phyloP scores from a whole-genome alignment of 2,888 invertebrate species.

The Lathronympha strigana region DNA sequence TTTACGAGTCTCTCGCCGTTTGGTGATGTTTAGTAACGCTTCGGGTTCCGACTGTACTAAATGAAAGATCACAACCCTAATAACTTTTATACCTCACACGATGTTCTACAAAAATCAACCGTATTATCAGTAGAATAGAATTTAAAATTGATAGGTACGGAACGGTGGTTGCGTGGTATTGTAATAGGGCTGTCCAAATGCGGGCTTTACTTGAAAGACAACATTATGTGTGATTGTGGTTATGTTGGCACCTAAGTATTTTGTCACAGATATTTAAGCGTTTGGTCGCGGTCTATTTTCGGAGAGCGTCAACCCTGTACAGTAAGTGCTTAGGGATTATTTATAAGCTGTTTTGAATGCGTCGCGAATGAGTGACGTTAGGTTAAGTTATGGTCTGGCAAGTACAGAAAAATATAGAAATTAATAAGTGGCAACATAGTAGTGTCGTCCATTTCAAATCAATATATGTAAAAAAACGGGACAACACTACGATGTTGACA shows the following conservation, averaged over 20 bases:
- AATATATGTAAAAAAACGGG: too few species aligned
- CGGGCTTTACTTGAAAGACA: slow-evolving; percentile 41
- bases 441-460: too few species aligned
- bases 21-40: slow-evolving; percentile 41
- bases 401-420: too few species aligned
- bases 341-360: slow-evolving; percentile 17
- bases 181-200: slow-evolving; percentile 8
- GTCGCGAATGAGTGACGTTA: slow-evolving; percentile 2
- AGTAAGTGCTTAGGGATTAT: slow-evolving; percentile 20
- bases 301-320: slow-evolving; percentile 17
- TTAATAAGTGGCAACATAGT: too few species aligned
- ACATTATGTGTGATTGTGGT: slow-evolving; percentile 41
- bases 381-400: not conserved
- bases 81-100: not conserved
- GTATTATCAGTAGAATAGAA: not conserved
- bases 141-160: not conserved
- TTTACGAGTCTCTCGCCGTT: slow-evolving; percentile 39
- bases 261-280: slow-evolving; percentile 39
- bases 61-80: slow-evolving; percentile 28
- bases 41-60: slow-evolving; percentile 41
- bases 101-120: slow-evolving; percentile 1
- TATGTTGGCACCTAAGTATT: slow-evolving; percentile 42
- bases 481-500: too few species aligned
- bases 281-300: slow-evolving; percentile 34
- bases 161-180: not conserved